Evolutionary conservation across 2,797 vertebrate genomes (phyloP).

Genomic region (Alcedo atthis): DNA sequence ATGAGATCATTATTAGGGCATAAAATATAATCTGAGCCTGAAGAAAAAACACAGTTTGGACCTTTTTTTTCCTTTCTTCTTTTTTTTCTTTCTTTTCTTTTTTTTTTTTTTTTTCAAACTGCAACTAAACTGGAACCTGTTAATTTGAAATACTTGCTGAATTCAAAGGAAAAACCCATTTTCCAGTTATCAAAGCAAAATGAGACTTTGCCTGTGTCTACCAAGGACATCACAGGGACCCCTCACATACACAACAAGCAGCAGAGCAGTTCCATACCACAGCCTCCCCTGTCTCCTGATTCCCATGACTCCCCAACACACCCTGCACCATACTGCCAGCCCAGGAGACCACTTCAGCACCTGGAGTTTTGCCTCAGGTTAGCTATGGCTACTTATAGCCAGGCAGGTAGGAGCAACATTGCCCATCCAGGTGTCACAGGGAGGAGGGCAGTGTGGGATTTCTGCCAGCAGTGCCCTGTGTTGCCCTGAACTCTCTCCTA

Average conservation of each 20-base stretch:
- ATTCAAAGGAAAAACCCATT: neutral
- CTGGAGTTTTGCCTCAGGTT: neutral
- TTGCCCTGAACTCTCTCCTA: neutral
- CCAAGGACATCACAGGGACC: neutral
- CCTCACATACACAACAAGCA: rapidly evolving
- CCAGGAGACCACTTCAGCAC: neutral
- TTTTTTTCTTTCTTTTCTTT: no score
- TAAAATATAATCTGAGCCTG: neutral
- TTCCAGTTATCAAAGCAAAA: neutral
- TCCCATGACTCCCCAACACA: neutral
- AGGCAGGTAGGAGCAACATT: neutral
- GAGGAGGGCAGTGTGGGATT: neutral
- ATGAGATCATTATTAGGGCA: neutral
- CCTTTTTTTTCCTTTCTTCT: neutral
- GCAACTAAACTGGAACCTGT: neutral
- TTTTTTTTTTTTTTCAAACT: neutral
- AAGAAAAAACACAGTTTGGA: neutral
- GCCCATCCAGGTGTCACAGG: neutral
- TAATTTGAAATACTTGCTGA: neutral
- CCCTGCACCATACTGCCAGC: neutral
- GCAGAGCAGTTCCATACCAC: neutral
- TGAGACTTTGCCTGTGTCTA: neutral
- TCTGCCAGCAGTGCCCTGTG: neutral
- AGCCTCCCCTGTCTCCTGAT: neutral
- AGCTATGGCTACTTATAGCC: neutral